phyloP scores from a whole-genome alignment of 2,888 invertebrate species.

The Thymelicus lineola region DNA sequence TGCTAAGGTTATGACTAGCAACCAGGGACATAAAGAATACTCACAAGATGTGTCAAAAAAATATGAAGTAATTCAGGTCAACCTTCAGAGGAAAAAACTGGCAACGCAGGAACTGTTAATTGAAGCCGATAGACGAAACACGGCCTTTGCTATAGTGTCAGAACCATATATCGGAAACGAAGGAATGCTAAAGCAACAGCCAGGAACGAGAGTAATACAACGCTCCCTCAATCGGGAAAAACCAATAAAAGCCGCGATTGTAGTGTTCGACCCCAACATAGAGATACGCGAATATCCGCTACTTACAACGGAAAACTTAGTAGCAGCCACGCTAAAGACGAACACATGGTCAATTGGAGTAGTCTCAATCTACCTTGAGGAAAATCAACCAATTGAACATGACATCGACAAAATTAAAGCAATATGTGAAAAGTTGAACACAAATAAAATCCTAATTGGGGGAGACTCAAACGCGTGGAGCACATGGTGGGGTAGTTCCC shows the following conservation, averaged over 20 bases:
- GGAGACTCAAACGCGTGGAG: conserved; percentile 1
- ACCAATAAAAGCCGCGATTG: conserved; percentile 35
- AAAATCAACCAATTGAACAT: background rate
- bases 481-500: background rate
- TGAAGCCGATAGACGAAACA: background rate
- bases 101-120: conserved; percentile 16
- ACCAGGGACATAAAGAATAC: too few species aligned
- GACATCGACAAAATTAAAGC: background rate
- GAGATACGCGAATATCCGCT: conserved; percentile 32
- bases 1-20: conserved; percentile 22
- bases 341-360: conserved; percentile 20
- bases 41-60: background rate
- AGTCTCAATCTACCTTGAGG: conserved; percentile 32
- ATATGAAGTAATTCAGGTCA: conserved; percentile 11
- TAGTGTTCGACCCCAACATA: conserved; percentile 22
- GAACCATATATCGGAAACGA: too few species aligned
- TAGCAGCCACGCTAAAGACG: background rate
- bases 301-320: background rate
- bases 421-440: background rate
- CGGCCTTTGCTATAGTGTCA: background rate
- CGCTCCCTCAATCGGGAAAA: too few species aligned
- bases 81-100: conserved; percentile 33
- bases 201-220: too few species aligned
- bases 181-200: too few species aligned
- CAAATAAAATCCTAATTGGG: background rate